Percentiles rank a stretch among this genome's conserved stretches.
Conservation (phyloP, 2,888 invertebrate species). For the Galerucella calmariensis region DNA sequence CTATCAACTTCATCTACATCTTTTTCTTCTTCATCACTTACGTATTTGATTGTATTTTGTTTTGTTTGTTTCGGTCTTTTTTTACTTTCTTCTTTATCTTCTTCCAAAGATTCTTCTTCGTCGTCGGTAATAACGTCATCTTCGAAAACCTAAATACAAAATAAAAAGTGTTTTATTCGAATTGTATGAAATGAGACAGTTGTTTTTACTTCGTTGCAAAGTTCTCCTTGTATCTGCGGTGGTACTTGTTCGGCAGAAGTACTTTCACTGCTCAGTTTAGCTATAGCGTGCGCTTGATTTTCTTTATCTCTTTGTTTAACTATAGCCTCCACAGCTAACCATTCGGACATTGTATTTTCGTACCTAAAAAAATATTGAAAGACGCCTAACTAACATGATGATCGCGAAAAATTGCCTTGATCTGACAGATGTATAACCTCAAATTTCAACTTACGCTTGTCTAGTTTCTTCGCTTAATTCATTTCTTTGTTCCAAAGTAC, state of each 20-base stretch:
- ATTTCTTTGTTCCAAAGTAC: conserved; percentile 73
- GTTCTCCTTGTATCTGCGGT: conserved; percentile 64
- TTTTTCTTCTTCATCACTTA: conserved; percentile 56
- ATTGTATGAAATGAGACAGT: background rate
- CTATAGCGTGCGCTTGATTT: conserved; percentile 85
- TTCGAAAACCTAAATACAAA: conserved; percentile 59
- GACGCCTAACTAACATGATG: too few relatives aligned
- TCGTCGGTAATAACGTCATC: conserved; percentile 63
- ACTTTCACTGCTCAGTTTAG: conserved; percentile 84
- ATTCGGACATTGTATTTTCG: conserved; percentile 93
- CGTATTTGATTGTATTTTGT: conserved; percentile 62
- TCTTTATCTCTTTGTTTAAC: conserved; percentile 85
- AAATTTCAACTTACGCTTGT: conserved; percentile 63
- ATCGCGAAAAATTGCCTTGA: too few relatives aligned
- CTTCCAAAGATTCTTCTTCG: conserved; percentile 56
- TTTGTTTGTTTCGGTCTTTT: conserved; percentile 52
- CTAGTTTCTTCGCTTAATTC: conserved; percentile 76
- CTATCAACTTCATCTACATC: conserved; percentile 12
- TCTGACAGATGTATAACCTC: too few relatives aligned
- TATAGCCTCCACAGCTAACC: conserved; percentile 94
- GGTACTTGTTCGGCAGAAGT: conserved; percentile 66
- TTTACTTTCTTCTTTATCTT: conserved; percentile 58
- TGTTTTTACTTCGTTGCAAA: conserved; percentile 66
- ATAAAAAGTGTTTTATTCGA: conserved; percentile 8
- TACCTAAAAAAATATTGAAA: conserved; percentile 67